A percentile compares a stretch with the other conserved stretches of the same genome.
Conservation (phyloP, 2,888 invertebrate species). For the Parapristionchus giblindavisi region DNA sequence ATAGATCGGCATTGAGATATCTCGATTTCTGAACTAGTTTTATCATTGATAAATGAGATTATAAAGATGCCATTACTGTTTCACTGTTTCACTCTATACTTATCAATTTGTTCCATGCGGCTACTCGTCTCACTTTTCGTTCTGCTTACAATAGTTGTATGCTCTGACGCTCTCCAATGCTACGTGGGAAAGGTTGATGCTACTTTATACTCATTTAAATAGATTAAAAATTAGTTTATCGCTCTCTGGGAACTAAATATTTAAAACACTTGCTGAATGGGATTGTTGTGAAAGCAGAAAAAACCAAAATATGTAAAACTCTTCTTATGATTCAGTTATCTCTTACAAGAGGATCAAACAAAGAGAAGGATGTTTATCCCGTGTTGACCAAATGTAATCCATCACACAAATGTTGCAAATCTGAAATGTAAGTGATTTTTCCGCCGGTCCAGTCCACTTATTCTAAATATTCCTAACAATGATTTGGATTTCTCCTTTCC, state of each 20-base stretch:
- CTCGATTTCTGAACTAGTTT: too few relatives aligned
- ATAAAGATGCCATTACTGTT: too few relatives aligned
- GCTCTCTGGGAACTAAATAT: too few relatives aligned
- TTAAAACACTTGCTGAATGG: too few relatives aligned
- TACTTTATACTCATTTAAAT: background rate
- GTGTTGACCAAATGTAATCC: constrained; percentile 16
- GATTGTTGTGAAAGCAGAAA: too few relatives aligned
- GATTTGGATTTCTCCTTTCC: background rate
- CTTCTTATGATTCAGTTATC: background rate
- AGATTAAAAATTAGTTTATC: too few relatives aligned
- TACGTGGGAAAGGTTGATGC: constrained; percentile 20
- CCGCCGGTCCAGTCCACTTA: background rate
- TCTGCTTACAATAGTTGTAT: background rate
- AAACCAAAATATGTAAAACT: background rate
- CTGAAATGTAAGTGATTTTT: constrained; percentile 30
- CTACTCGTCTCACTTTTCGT: background rate
- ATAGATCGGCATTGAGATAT: too few relatives aligned
- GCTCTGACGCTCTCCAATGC: constrained; percentile 13
- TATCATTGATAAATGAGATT: too few relatives aligned
- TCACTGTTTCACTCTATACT: too few relatives aligned
- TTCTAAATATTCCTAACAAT: background rate
- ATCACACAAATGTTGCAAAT: constrained; percentile 26
- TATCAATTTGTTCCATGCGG: too few relatives aligned
- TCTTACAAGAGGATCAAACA: constrained; percentile 2
- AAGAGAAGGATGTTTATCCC: constrained; percentile 21